phyloP scores from a whole-genome alignment of 2,113 vertebrate species.

The Oncorhynchus keta region DNA sequence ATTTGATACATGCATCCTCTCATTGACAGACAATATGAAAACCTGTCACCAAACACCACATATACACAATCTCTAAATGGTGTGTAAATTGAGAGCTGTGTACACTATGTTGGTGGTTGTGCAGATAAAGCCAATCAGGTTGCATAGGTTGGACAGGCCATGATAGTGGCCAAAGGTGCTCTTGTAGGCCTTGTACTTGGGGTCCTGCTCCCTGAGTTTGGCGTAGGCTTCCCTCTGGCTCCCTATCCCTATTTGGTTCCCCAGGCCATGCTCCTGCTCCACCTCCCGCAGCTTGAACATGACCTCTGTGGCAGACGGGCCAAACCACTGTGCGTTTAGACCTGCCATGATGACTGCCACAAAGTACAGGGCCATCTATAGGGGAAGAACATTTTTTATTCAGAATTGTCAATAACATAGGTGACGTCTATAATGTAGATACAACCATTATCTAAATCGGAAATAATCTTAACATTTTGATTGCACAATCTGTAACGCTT shows the following conservation, averaged over 20 bases:
- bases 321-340: conserved; percentile 81
- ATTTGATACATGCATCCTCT: too few species aligned
- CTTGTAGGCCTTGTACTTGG: conserved; percentile 76
- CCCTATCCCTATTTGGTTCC: conserved; percentile 70
- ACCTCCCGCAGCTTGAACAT: conserved; percentile 78
- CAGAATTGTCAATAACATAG: background rate
- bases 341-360: conserved; percentile 65
- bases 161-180: conserved; percentile 79
- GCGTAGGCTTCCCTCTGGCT: conserved; percentile 73
- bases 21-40: too few species aligned
- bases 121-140: conserved; percentile 78
- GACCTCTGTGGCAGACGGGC: conserved; percentile 65
- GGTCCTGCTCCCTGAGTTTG: conserved; percentile 80
- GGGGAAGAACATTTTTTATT: background rate
- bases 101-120: conserved; percentile 77
- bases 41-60: background rate
- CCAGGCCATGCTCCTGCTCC: conserved; percentile 81
- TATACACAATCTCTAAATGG: conserved; percentile 62
- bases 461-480: too few species aligned
- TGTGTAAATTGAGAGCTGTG: conserved; percentile 74
- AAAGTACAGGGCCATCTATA: conserved; percentile 79
- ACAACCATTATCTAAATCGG: background rate
- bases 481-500: too few species aligned
- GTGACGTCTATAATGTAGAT: background rate
- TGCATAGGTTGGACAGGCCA: conserved; percentile 80